A percentile compares a stretch with the other conserved stretches of the same genome.
Evolutionary conservation across 2,113 vertebrate species (phyloP).

Genomic region (Kobus ellipsiprymnus): DNA sequence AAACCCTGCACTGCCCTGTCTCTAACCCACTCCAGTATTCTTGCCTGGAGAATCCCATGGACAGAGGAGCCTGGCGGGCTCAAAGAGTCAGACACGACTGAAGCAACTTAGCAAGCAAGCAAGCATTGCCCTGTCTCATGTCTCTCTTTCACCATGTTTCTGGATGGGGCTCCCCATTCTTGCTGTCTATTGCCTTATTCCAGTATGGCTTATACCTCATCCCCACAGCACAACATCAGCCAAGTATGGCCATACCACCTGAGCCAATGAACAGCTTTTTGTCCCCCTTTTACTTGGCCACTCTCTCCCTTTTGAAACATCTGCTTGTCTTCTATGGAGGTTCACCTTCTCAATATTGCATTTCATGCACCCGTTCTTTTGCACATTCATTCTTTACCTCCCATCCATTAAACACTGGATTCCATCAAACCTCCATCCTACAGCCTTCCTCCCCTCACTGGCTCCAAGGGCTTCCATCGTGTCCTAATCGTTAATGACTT

Average conservation of each 20-base stretch:
- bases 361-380: too few relatives aligned
- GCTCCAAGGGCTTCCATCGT: background rate
- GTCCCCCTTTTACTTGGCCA: background rate
- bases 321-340: background rate
- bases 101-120: background rate
- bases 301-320: background rate
- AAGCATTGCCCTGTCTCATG: fast-evolving
- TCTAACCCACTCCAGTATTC: background rate
- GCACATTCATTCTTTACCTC: fast-evolving
- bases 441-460: fast-evolving
- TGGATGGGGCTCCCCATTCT: fast-evolving
- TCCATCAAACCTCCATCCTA: background rate
- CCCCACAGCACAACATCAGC: background rate
- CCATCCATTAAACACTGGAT: fast-evolving
- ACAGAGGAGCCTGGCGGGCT: background rate
- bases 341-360: background rate
- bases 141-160: fast-evolving
- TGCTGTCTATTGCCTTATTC: background rate
- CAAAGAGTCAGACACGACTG: background rate
- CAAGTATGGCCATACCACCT: fast-evolving
- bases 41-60: background rate
- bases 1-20: background rate
- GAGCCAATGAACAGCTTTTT: background rate
- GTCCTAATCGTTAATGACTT: background rate
- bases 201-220: background rate